These are phyloP conservation scores for Lophotriccus pileatus DNA, from an alignment of 2,797 vertebrate genomes.

Conservation along the genomic window DNA sequence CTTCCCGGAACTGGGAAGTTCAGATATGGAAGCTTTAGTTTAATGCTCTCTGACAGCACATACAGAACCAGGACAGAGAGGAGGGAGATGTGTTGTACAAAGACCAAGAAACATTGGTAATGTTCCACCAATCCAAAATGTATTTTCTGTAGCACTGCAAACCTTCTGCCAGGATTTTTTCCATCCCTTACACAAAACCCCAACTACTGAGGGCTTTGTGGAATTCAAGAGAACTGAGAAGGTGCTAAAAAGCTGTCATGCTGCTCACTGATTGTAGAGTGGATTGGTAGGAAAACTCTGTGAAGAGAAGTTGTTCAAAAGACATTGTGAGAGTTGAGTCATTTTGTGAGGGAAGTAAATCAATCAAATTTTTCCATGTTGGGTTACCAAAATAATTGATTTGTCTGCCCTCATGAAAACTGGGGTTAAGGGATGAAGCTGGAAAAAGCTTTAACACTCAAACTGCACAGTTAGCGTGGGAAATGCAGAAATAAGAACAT, in stretches of 20 bases:
- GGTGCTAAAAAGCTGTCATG: neutral
- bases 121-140: neutral
- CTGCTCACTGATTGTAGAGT: neutral
- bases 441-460: neutral
- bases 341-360: neutral
- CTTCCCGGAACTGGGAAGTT: neutral
- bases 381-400: neutral
- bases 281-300: neutral
- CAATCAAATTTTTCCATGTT: neutral
- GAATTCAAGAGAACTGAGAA: neutral
- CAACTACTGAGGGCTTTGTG: neutral
- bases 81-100: neutral
- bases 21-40: neutral
- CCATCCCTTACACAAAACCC: neutral
- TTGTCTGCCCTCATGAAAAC: neutral
- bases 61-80: neutral
- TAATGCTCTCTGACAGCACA: neutral
- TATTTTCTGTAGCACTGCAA: neutral
- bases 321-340: neutral
- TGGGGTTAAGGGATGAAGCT: neutral
- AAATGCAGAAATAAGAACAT: neutral
- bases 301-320: neutral
- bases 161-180: neutral
- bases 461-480: neutral
- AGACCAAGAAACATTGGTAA: neutral